Base-by-base conservation (phyloP, 2,888 invertebrate species). In the Callyntrura sp. region DNA sequence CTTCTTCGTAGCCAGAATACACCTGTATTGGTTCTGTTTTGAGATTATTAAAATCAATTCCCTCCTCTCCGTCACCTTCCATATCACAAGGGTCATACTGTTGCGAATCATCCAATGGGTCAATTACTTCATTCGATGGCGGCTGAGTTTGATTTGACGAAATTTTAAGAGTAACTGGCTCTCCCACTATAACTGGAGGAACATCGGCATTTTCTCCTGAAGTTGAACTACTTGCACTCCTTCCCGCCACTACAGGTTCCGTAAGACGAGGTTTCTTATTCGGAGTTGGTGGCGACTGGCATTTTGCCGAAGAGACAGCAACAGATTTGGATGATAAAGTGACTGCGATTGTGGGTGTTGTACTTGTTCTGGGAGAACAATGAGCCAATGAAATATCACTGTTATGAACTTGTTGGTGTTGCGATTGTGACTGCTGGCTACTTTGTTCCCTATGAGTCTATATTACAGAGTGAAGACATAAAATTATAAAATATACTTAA, bases 1-100 rank as follows among this genome's bases (percentile, higher is more conserved):
- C 35, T 17, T 65, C 90, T 17, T 81, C 81, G n/a, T 43, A 81
- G 23, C 70, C 79, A 11, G 68, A 45, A 51, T 85, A 90, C n/a
- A 90, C 85, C 3, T 85, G 90, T 48, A 90, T 90, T 6, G 90
- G 90, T 48, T 90, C 90, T 0, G 79, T 48, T 70, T 90, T 90
- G 48, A 90, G 45, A 62, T 81, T 45, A 17, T 85, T 81, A 60
- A 85, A 79, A 43, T 85, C 85, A 14, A 90, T 70, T 17, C 81
- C 79, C 60, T 85, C 85, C 35, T 90, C 90, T 3, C 76, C 17
- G 48, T 88, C 88, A 11, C 25, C 79, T 45, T 84, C 89, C 0
- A 78, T 12, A 17, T 89, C 89, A 25, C n/a, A 68, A 43, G 9
- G 25, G 14, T 62, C 28, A 25, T 57, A 83, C 1, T 51, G 84